phyloP scores from a whole-genome alignment of 1,140 invertebrate species.

The Apis florea region DNA sequence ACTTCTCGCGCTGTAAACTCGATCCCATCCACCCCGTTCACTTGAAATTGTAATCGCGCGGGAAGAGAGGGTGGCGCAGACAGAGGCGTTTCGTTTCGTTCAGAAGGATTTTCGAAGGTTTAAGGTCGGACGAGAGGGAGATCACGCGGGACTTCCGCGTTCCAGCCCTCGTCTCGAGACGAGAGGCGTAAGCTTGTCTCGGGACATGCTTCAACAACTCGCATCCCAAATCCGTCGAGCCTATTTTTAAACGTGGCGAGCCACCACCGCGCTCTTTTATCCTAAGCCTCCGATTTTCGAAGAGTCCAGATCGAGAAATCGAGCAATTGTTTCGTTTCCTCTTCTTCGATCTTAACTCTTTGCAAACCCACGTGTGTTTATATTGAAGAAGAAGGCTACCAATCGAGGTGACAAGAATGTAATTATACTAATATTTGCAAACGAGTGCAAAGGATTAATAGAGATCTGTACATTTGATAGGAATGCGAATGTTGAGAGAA shows the following conservation, averaged over 20 bases:
- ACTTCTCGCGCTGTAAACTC: constrained; percentile 40
- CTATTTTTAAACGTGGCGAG: not conserved
- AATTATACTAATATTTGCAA: too few relatives aligned
- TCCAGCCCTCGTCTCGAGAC: constrained; percentile 36
- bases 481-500: too few relatives aligned
- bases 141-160: constrained; percentile 62
- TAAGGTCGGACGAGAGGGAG: constrained; percentile 52
- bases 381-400: too few relatives aligned
- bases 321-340: too few relatives aligned
- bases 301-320: too few relatives aligned
- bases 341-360: too few relatives aligned
- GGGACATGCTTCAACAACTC: constrained; percentile 23
- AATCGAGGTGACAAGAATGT: too few relatives aligned
- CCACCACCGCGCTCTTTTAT: too few relatives aligned
- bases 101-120: constrained; percentile 60
- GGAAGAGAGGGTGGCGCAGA: constrained; percentile 22
- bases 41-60: constrained; percentile 51
- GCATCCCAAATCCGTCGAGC: not conserved
- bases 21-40: constrained; percentile 48
- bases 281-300: too few relatives aligned
- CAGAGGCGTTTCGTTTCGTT: constrained; percentile 43
- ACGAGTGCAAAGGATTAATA: too few relatives aligned
- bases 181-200: constrained; percentile 48
- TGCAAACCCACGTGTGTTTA: too few relatives aligned
- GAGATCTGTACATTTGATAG: too few relatives aligned